A percentile compares a stretch with the other conserved stretches of the same genome.
These are phyloP conservation scores for Spilarctia lutea DNA, from an alignment of 2,888 invertebrate genomes.

Conservation along the genomic window DNA sequence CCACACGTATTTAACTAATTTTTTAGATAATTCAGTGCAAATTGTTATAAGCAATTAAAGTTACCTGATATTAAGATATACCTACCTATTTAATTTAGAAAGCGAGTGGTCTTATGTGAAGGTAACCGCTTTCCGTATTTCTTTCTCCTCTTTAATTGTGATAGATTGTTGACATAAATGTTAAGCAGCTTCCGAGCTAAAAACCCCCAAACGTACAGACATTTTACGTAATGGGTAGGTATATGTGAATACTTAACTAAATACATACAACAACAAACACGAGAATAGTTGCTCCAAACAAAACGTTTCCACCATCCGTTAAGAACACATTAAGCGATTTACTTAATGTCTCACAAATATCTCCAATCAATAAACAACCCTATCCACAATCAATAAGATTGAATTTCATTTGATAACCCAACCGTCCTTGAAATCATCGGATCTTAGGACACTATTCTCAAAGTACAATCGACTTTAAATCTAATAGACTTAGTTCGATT, in stretches of 20 bases:
- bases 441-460: constrained; percentile 35
- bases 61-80: background rate
- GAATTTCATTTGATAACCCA: constrained; percentile 62
- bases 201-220: background rate
- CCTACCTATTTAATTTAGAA: background rate
- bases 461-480: constrained; percentile 45
- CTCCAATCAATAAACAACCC: constrained; percentile 32
- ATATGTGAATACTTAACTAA: constrained; percentile 39
- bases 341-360: constrained; percentile 67
- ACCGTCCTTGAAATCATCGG: constrained; percentile 46
- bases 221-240: background rate
- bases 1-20: background rate
- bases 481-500: constrained; percentile 32
- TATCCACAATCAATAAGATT: constrained; percentile 67
- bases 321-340: constrained; percentile 82
- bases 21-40: constrained; percentile 6
- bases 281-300: constrained; percentile 63
- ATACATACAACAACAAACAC: constrained; percentile 54
- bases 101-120: background rate
- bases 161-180: background rate
- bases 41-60: background rate
- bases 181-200: background rate
- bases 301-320: constrained; percentile 77
- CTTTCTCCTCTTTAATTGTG: too few species aligned
- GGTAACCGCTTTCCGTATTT: background rate